Base-by-base conservation (phyloP, 2,113 vertebrate species). In the Barbus barbus region DNA sequence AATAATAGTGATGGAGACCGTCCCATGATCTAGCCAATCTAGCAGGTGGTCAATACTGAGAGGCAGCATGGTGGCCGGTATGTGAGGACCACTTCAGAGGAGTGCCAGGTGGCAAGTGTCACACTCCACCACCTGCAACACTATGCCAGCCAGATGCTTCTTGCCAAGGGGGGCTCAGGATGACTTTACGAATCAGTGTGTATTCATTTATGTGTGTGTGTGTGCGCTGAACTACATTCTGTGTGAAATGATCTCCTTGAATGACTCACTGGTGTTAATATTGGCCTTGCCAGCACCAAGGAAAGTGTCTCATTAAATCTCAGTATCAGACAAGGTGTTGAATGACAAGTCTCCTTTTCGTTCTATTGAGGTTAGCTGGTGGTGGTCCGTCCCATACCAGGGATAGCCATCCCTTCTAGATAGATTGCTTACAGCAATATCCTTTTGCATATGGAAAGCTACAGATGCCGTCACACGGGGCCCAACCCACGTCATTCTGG, bases 251-350 rank as follows among this genome's bases (percentile, higher is more conserved):
- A 76, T 79, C 74, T 67, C 44, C 79, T 79, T 78, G 84, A 83
- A 78, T 78, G 77, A 86, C 80, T 83, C 71, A 33, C 61, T 9
- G 63, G 81, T 75, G 84, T 78, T 84, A 72, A 78, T 31, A 36
- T 81, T 22, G 61, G 60, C 79, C 74, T 85, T 80, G 58, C 31
- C 63, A 28, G 77, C 61, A 74, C 83, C 63, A 58, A 74, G 81
- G 78, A 51, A 69, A 87, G 77, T 85, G 86, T 87, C 85, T 89
- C 86, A 87, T 89, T 87, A 85, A 87, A 82, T 81, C 61, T 81
- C 28, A 67, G 83, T 77, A 75, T 85, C 83, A 13, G 38, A 41
- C 46, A 18, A 58, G 26, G 75, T 82, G 82, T 75, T 74, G 73
- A 87, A 67, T 36, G 78, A 84, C 53, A 56, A n/a, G 9, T 72